Evolutionary conservation across 2,113 vertebrate genomes (phyloP), one percentile per base, ranked within the genome.

Genomic region (Eretmodus cyanostictus): DNA sequence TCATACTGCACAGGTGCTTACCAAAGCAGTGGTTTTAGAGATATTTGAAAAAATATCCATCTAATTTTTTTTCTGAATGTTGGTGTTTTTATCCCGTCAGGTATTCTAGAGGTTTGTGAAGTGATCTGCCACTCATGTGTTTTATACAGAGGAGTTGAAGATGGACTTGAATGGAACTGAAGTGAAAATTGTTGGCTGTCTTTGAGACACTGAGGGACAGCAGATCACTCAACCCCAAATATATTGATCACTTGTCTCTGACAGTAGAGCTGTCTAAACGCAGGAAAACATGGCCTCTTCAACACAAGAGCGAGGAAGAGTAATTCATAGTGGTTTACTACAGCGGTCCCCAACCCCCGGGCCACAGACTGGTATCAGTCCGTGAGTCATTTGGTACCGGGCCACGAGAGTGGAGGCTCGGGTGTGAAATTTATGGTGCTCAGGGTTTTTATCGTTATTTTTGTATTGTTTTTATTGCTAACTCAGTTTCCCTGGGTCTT

Each of bases 111-210:
- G 38, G 8, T 55, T 47, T 36, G 55, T 61, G 22, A 29, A 57
- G 63, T 83, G 40, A 80, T 34, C 34, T 89, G 82, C 79, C 79
- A 68, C 11, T 87, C 82, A 76, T 8, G 17, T 7, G 3, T 10
- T 9, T 24, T 49, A 27, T 73, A 27, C 24, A 47, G 68, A 45
- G 13, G 3, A 22, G 13, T 55, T 87, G 9, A 5, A 82, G 55
- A 36, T 59, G 22, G 24, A 31, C 36, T 87, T 53, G 19, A 80
- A 83, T 73, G 73, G 19, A 80, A n/a, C 38, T 9, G 8, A 76
- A 34, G 14, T 34, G 51, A 80, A 80, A 90, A 86, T 83, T 83
- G 42, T 61, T 83, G 71, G 68, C 59, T 81, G 73, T 83, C 81
- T 54, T 61, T 8, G 7, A 34, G 51, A 85, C 49, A 55, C 51